Base-by-base conservation (phyloP, 2,888 invertebrate genomes). In the Drosophila monieri region DNA sequence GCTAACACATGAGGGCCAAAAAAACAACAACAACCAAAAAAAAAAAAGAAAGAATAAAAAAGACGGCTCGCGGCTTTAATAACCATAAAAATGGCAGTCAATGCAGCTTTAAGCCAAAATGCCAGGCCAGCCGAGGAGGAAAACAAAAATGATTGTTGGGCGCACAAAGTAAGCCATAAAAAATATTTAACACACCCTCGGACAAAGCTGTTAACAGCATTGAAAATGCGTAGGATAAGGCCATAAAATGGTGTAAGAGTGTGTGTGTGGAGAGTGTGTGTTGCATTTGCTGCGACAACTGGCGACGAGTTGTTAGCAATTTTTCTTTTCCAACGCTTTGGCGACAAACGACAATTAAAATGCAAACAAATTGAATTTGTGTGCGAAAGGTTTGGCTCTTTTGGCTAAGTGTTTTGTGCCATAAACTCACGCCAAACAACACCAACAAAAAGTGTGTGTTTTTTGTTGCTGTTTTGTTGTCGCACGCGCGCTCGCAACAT, bases 181-280 rank as follows among this genome's bases (percentile, higher is more conserved):
- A 85, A 77, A 85, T 77, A 85, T 68, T 84, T 76, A 85, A 84
- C 85, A 85, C 85, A 78, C 85, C 85, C 77, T 85, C 78, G 74
- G 76, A 84, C 84, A 78, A 81, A 85, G 84, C 80, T 85, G 81
- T 84, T 85, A 85, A 85, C 85, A 84, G 74, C 77, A 68, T 70
- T 69, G 68, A 58, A 77, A 83, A 83, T 85, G 83, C 83, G 83
- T 83, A 83, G 83, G 83, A 83, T 80, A 83, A 72, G 71, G 73
- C 77, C 80, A 77, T 85, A 74, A 81, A 74, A 62, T 62, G 9
- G 3, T 9, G 9, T 15, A 39, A 54, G 58, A 75, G 65, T 41
- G 47, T 80, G 56, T 60, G 49, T 43, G 32, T 12, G 27, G 27
- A 27, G 27, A 59, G 27, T 18, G 59, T 66, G 27, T 61, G 66